Evolutionary conservation across 2,797 vertebrate genomes (phyloP).

Genomic region (Fistularia commersonii): DNA sequence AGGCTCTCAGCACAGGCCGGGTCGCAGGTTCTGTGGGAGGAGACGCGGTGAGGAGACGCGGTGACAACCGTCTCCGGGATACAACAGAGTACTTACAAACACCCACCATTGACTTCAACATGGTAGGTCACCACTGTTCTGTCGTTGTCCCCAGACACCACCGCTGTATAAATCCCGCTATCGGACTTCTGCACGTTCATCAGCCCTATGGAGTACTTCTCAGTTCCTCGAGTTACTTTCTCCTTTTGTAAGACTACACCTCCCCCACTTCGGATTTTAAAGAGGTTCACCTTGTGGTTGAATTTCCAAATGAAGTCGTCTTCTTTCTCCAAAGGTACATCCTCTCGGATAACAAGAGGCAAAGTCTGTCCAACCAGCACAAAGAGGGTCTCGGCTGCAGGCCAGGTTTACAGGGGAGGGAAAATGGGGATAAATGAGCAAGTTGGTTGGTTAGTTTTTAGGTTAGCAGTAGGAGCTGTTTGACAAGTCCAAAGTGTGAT

Average conservation of each 20-base stretch:
- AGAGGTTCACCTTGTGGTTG: neutral
- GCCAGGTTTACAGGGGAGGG: too few relatives aligned
- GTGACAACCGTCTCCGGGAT: neutral
- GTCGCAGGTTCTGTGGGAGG: constrained; percentile 28
- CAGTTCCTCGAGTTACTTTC: neutral
- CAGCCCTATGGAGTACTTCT: constrained; percentile 26
- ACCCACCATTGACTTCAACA: constrained; percentile 40
- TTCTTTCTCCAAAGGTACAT: neutral
- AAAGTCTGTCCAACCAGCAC: too few relatives aligned
- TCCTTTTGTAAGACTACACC: neutral
- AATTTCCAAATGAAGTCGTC: constrained; percentile 8
- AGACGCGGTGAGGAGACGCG: too few relatives aligned
- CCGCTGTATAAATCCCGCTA: constrained; percentile 27
- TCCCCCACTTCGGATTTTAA: too few relatives aligned
- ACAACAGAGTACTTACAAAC: neutral
- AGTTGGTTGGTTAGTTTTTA: too few relatives aligned
- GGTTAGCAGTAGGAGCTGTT: too few relatives aligned
- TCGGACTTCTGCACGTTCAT: constrained; percentile 18
- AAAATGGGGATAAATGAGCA: too few relatives aligned
- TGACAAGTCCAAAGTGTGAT: too few relatives aligned
- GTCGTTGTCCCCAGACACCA: neutral
- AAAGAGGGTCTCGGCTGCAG: neutral
- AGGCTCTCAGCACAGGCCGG: neutral
- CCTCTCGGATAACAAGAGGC: too few relatives aligned
- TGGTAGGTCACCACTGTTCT: neutral